phyloP scores from a whole-genome alignment of 1,140 invertebrate species.

The Portunus trituberculatus region DNA sequence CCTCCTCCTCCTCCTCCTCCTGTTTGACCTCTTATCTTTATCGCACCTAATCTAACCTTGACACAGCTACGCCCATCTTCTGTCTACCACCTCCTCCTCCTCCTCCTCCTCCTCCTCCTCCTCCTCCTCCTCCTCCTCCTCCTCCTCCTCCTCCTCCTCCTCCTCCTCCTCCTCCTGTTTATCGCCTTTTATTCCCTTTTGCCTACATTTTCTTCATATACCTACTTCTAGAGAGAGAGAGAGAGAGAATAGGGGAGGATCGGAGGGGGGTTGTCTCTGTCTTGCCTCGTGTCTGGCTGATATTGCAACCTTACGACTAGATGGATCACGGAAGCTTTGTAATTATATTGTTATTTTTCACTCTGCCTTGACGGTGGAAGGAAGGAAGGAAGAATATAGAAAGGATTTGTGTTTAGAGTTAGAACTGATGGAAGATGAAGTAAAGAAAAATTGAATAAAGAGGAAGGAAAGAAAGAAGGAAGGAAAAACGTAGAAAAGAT shows the following conservation, averaged over 20 bases:
- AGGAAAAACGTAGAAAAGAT: neutral
- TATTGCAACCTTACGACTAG: neutral
- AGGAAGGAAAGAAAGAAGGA: neutral
- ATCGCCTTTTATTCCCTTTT: neutral
- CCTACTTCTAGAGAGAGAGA: neutral
- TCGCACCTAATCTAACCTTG: neutral
- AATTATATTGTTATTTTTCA: conserved; percentile 46
- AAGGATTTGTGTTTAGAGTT: neutral
- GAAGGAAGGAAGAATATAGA: neutral
- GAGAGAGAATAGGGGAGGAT: neutral
- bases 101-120: too few species aligned
- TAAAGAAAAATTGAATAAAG: neutral
- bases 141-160: neutral
- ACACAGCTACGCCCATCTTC: too few species aligned
- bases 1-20: neutral
- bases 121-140: neutral
- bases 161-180: neutral
- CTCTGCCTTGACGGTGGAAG: neutral
- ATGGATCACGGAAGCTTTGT: neutral
- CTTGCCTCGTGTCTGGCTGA: neutral
- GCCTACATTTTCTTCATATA: neutral
- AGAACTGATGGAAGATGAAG: neutral
- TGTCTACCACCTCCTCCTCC: too few species aligned
- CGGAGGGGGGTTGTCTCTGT: neutral
- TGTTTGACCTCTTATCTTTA: neutral